phyloP scores from a whole-genome alignment of 2,113 vertebrate genomes.

The Thomomys bottae region DNA sequence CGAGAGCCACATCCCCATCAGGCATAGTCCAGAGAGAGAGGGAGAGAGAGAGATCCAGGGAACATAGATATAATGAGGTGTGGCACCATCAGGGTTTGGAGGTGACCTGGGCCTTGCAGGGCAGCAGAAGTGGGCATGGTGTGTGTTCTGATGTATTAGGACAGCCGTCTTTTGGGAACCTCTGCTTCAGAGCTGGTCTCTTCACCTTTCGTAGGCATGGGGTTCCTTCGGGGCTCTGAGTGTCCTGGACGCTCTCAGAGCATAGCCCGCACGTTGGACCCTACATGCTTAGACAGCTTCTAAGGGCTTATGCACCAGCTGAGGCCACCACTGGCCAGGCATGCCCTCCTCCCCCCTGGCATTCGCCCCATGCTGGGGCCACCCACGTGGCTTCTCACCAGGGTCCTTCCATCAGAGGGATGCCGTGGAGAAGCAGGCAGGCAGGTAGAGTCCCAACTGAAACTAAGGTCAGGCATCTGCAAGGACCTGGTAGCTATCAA shows the following conservation, averaged over 20 bases:
- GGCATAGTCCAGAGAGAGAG: too few relatives aligned
- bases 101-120: background rate
- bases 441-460: background rate
- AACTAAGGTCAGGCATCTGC: background rate
- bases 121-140: background rate
- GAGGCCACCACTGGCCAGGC: background rate
- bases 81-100: background rate
- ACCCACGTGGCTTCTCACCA: background rate
- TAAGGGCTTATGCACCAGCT: background rate
- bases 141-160: background rate
- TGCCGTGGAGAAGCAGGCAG: background rate
- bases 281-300: constrained; percentile 15
- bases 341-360: background rate
- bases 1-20: background rate
- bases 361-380: background rate
- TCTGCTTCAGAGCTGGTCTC: constrained; percentile 17
- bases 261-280: constrained; percentile 3
- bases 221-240: background rate
- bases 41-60: too few relatives aligned
- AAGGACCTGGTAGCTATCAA: background rate
- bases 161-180: background rate
- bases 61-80: too few relatives aligned
- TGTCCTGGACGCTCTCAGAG: background rate
- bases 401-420: background rate
- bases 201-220: constrained; percentile 35